Evolutionary conservation across 2,113 vertebrate genomes (phyloP), one percentile per base, ranked within the genome.

Genomic region (Clarias batrachus): DNA sequence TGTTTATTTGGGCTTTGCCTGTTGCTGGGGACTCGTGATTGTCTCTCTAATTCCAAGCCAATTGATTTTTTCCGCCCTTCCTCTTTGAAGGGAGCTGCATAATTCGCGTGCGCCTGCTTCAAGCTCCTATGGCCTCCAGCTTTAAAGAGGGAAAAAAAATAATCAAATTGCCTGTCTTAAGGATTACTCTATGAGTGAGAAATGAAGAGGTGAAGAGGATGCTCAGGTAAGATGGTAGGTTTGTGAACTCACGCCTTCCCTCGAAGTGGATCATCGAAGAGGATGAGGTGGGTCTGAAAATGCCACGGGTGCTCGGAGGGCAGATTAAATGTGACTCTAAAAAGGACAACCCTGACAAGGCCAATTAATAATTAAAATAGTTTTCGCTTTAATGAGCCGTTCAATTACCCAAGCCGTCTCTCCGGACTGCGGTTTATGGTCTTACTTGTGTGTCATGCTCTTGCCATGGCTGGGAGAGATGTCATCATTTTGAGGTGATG

Each of bases 311-410:
- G 91, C 90, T 91, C 90, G 12, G 41, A 92, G 94, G 93, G 92
- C 93, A 95, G 96, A 97, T 95, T 93, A 92, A 95, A 96, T 94
- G 95, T 94, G 95, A 96, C 96, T 97, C 95, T 91, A 37, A 96
- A 93, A 96, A 97, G 96, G 96, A 97, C 95, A 95, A 97, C 97
- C 96, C 94, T 97, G 96, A 96, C 96, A 96, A 91, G 94, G 95
- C 95, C 93, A 97, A 97, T 97, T 96, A 97, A 97, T 96, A 95
- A 97, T 97, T 97, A 95, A 97, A 96, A 95, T 95, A 93, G 94
- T 89, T 93, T 91, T 87, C 93, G 93, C 95, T 97, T 97, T 97
- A 97, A 97, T 96, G 96, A 97, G 95, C 95, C 95, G 88, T 96
- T 96, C 96, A 97, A 96, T 97, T 97, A 97, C 95, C 95, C 93